These are phyloP conservation scores for Alca torda DNA, from an alignment of 2,797 vertebrate genomes.

Conservation along the genomic window DNA sequence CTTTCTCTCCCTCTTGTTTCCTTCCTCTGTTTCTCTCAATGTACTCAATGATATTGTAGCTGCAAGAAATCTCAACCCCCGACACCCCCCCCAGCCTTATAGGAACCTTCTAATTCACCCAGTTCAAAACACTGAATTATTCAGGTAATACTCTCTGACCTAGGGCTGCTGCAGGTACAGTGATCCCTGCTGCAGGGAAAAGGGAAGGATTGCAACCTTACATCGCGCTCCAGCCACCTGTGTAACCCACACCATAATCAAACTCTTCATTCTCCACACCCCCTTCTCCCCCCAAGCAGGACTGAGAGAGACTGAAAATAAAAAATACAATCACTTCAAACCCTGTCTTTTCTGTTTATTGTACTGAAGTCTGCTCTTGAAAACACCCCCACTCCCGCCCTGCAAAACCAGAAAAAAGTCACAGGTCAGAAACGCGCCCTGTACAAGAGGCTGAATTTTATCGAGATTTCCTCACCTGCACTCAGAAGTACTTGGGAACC, in stretches of 20 bases:
- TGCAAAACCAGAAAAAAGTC: slow-evolving; percentile 31
- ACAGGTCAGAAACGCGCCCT: background rate
- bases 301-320: background rate
- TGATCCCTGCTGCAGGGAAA: background rate
- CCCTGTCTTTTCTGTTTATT: background rate
- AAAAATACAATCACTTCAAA: slow-evolving; percentile 19
- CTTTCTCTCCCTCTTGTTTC: background rate
- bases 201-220: background rate
- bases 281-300: background rate
- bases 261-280: background rate
- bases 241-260: slow-evolving; percentile 22
- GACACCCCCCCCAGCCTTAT: background rate
- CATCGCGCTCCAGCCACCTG: background rate
- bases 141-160: slow-evolving; percentile 38
- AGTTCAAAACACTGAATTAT: slow-evolving; percentile 66
- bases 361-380: background rate
- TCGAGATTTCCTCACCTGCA: slow-evolving; percentile 17
- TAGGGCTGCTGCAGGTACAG: slow-evolving; percentile 42
- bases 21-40: slow-evolving; percentile 34
- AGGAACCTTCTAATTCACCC: slow-evolving; percentile 57
- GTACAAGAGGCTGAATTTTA: slow-evolving; percentile 22
- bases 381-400: background rate
- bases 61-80: slow-evolving; percentile 54
- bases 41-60: background rate
- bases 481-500: slow-evolving; percentile 25